Evolutionary conservation across 1,140 invertebrate genomes (phyloP).

Genomic region (Brachionus rotundiformis): DNA sequence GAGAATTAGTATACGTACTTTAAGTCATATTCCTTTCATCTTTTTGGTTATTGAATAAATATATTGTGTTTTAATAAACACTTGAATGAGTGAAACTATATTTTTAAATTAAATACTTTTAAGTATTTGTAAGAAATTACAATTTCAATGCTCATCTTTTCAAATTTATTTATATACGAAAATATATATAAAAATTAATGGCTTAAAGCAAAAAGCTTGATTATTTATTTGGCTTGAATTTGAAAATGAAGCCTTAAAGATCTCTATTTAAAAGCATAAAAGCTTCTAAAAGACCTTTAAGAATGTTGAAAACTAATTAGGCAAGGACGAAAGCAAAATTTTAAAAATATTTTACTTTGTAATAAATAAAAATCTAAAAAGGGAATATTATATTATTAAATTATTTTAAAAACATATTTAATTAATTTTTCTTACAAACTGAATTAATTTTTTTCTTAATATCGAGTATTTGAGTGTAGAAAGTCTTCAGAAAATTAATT

Average conservation of each 20-base stretch:
- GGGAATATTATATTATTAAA: too few relatives aligned
- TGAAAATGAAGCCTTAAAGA: background rate
- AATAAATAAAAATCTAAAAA: too few relatives aligned
- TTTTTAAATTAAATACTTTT: background rate
- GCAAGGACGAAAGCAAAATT: background rate
- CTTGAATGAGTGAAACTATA: background rate
- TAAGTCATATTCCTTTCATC: background rate
- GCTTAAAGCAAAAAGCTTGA: background rate
- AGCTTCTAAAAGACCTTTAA: background rate
- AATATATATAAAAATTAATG: background rate
- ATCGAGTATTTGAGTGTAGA: constrained; percentile 22
- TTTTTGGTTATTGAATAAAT: constrained; percentile 5
- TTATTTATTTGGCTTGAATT: background rate
- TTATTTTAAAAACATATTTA: too few relatives aligned
- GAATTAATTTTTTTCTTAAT: background rate
- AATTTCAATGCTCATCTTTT: background rate
- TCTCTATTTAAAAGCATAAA: background rate
- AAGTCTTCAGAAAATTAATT: background rate
- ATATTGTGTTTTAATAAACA: background rate
- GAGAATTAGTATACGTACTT: background rate
- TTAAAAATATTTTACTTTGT: too few relatives aligned
- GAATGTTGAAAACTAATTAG: too few relatives aligned
- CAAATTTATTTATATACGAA: too few relatives aligned
- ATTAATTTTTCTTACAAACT: too few relatives aligned
- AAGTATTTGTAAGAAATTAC: background rate